Evolutionary conservation across 2,113 vertebrate genomes (phyloP).

Genomic region (Prinia subflava): DNA sequence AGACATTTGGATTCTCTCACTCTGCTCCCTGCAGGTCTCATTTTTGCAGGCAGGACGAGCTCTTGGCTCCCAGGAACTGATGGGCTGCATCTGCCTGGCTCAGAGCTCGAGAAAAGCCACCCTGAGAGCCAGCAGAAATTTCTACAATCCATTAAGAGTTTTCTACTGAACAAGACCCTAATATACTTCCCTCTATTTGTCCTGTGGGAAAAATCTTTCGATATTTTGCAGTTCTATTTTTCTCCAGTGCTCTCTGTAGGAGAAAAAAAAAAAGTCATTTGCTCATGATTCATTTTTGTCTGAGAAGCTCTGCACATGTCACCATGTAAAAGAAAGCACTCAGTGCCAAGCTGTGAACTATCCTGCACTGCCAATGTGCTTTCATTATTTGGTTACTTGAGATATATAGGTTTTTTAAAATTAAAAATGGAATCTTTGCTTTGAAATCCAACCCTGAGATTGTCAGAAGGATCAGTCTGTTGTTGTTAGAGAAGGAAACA

Average conservation of each 20-base stretch:
- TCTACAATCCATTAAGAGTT: neutral
- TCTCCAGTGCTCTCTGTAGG: neutral
- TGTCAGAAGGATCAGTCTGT: neutral
- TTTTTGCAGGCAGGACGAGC: neutral
- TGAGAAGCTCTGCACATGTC: slow-evolving; percentile 33
- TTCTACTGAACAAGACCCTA: neutral
- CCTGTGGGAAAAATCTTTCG: neutral
- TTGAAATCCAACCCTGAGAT: neutral
- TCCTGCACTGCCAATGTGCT: neutral
- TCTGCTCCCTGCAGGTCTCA: neutral
- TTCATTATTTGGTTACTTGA: neutral
- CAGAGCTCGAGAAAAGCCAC: neutral
- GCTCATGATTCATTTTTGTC: slow-evolving; percentile 23
- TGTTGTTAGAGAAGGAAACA: neutral
- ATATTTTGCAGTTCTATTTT: neutral
- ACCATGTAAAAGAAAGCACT: neutral
- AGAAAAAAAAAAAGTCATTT: neutral
- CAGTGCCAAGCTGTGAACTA: neutral
- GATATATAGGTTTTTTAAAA: neutral
- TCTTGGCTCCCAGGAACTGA: neutral
- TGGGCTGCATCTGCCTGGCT: neutral
- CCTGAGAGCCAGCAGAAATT: neutral
- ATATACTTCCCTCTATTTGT: neutral
- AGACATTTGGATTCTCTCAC: neutral
- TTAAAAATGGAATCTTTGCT: neutral